phyloP scores from a whole-genome alignment of 2,888 invertebrate genomes.

The Xestia xanthographa region DNA sequence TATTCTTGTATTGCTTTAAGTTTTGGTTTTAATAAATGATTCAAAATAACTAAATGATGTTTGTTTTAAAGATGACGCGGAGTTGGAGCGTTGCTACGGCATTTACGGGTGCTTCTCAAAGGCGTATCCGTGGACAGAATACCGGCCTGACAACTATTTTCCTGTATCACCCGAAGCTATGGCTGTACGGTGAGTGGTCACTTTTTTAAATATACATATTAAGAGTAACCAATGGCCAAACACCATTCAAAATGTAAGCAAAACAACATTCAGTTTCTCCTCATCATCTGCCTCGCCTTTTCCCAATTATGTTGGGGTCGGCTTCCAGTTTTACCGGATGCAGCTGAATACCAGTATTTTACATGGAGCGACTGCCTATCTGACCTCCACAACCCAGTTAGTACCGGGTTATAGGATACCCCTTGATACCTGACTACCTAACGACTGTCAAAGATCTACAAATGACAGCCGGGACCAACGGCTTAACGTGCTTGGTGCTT shows the following conservation, averaged over 20 bases:
- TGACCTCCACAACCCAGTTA: no score
- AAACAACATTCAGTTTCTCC: neutral
- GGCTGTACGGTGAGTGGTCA: slow-evolving; percentile 85
- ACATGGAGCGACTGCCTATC: no score
- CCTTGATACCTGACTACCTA: no score
- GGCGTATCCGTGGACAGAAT: slow-evolving; percentile 94
- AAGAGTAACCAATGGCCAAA: neutral
- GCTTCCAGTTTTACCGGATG: no score
- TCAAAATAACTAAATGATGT: slow-evolving; percentile 5
- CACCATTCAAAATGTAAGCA: neutral
- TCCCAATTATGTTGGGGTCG: no score
- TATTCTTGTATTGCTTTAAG: slow-evolving; percentile 38
- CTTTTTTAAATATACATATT: neutral
- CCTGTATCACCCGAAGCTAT: slow-evolving; percentile 93
- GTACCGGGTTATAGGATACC: no score
- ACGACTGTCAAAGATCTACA: no score
- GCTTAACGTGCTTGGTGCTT: no score
- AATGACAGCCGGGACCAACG: no score
- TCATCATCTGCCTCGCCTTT: no score
- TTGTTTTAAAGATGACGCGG: slow-evolving; percentile 81
- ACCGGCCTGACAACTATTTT: slow-evolving; percentile 94
- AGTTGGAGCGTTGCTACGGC: slow-evolving; percentile 93
- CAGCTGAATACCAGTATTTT: no score
- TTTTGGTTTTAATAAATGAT: slow-evolving; percentile 25
- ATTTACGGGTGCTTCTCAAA: slow-evolving; percentile 95